Base-by-base conservation (phyloP, 2,797 vertebrate species). In the Anabacerthia variegaticeps region DNA sequence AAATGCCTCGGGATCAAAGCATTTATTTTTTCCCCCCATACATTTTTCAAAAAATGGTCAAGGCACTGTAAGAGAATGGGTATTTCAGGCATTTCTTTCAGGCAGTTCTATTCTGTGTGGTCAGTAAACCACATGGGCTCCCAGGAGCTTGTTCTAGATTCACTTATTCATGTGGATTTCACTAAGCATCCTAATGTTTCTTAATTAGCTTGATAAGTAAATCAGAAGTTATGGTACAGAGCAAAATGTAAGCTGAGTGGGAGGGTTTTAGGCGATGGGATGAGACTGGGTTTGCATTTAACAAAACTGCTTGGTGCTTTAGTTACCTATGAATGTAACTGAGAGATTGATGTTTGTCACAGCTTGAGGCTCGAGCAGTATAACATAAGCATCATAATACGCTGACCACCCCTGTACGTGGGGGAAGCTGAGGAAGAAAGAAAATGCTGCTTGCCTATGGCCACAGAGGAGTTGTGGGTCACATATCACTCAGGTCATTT, bases 181-280 rank as follows among this genome's bases (percentile, higher is more conserved):
- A 68, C 39, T 74, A 72, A 92, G 49, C 37, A 82, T 91, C 65
- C 89, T 91, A 63, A 9, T 71, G 28, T 71, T 94, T 78, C 59
- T 68, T 91, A 91, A 89, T 85, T 93, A 89, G 37, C 49, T 83
- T 27, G 83, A 68, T 85, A 83, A 85, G 91, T 85, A 58, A 83
- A 89, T 77, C 68, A 72, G 68, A 65, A 82, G 6, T 74, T 83
- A 44, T 0, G 1, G n/a, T 54, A 44, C 27, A 43, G 49, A 74
- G 37, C 41, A 83, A 89, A 88, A 55, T 75, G n/a, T 41, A 84
- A 91, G 66, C 46, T 11, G 16, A 81, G 15, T 9, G 6, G 32
- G 34, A 63, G 58, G 28, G 41, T 66, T 88, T 86, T 76, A 49
- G 85, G 66, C 69, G 69, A 9, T 34, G 19, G 27, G 36, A 59